phyloP scores from a whole-genome alignment of 2,113 vertebrate species.

The Eudorcas thomsonii region DNA sequence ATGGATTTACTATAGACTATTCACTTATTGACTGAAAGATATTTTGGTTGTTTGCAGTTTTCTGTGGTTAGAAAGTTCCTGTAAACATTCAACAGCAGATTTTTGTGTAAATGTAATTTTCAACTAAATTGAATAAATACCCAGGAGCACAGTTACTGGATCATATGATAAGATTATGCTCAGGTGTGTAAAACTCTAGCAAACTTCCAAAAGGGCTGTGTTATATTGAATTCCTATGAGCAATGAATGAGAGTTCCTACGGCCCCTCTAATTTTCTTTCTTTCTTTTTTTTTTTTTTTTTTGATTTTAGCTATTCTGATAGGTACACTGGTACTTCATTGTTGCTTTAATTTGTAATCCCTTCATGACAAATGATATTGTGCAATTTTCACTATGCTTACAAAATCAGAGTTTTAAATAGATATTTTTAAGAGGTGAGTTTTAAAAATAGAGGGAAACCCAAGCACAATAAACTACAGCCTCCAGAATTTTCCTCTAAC shows the following conservation, averaged over 20 bases:
- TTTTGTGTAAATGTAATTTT: not conserved
- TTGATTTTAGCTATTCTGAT: not conserved
- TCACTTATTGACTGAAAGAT: not conserved
- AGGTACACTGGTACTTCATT: not conserved
- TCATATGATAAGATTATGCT: not conserved
- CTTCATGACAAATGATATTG: not conserved
- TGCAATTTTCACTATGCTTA: not conserved
- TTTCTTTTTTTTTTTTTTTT: not conserved
- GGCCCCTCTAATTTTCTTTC: not conserved
- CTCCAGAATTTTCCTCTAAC: not conserved
- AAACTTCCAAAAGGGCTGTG: not conserved
- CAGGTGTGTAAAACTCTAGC: not conserved
- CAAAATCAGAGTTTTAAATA: not conserved
- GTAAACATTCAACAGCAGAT: not conserved
- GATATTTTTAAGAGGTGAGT: not conserved
- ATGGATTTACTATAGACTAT: not conserved
- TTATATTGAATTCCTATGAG: not conserved
- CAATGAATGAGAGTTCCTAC: not conserved
- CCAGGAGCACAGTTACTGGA: no score
- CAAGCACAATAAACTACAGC: not conserved
- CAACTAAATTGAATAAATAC: not conserved
- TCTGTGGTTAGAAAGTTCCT: not conserved
- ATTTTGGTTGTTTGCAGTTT: not conserved
- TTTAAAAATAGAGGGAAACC: not conserved
- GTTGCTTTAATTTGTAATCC: not conserved